Evolutionary conservation across 2,113 vertebrate genomes (phyloP).

Genomic region (Pseudorhombus dupliciocellatus): DNA sequence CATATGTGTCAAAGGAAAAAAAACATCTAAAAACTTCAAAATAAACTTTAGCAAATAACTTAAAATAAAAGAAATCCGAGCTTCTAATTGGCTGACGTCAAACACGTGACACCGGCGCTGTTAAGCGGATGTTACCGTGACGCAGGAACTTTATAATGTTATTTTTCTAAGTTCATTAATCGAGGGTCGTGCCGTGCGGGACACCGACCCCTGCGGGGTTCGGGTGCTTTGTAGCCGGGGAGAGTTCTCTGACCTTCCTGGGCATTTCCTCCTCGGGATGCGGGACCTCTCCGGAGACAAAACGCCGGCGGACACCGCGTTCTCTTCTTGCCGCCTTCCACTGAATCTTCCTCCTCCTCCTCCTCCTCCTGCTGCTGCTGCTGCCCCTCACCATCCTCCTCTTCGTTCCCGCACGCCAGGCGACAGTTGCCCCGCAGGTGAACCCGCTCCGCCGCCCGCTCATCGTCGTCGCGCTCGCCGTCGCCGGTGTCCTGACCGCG

Average conservation of each 20-base stretch:
- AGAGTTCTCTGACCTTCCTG: constrained; percentile 41
- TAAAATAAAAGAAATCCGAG: not conserved
- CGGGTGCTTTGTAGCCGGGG: not conserved
- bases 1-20: too few species aligned
- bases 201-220: too few species aligned
- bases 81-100: constrained; percentile 4
- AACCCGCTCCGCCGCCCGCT: constrained; percentile 47
- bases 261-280: constrained; percentile 17
- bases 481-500: constrained; percentile 22
- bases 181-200: too few species aligned
- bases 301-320: constrained; percentile 40
- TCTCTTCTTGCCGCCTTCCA: constrained; percentile 34
- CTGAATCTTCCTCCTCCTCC: not conserved
- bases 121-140: constrained; percentile 34
- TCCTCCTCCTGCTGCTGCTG: constrained; percentile 31
- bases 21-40: not conserved
- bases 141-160: not conserved
- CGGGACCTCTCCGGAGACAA: constrained; percentile 38
- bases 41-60: not conserved
- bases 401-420: not conserved
- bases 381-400: not conserved
- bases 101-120: constrained; percentile 37
- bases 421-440: constrained; percentile 24
- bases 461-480: constrained; percentile 19
- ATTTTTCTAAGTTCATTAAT: too few species aligned